A percentile compares a stretch with the other conserved stretches of the same genome.
Conservation (phyloP, 2,113 vertebrate genomes). For the Ovis aries region DNA sequence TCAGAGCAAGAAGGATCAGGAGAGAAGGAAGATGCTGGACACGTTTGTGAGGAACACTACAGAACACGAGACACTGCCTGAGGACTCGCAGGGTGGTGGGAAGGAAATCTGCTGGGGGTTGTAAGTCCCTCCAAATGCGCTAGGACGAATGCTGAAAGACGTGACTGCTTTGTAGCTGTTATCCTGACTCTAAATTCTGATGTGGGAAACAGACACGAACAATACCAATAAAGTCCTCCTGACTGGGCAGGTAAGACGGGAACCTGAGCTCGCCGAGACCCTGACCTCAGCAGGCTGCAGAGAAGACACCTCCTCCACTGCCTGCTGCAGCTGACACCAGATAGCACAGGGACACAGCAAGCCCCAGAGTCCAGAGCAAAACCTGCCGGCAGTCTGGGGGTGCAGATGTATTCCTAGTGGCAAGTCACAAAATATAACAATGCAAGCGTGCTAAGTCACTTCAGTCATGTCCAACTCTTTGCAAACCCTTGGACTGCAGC, state of each 20-base stretch:
- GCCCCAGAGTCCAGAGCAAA: conserved; percentile 6
- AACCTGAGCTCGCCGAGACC: conserved; percentile 22
- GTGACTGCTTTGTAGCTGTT: background rate
- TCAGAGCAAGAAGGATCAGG: background rate
- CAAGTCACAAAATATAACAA: conserved; percentile 31
- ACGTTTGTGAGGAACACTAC: background rate
- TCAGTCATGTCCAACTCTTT: background rate
- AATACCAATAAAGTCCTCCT: conserved; percentile 27
- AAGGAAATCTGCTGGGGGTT: background rate
- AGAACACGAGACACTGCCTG: background rate
- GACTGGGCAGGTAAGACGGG: background rate
- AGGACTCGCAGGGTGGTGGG: background rate
- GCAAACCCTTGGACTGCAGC: background rate
- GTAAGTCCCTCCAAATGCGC: background rate
- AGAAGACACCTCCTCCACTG: background rate
- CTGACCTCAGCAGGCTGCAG: background rate
- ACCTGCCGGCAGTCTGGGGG: conserved; percentile 19
- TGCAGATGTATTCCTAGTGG: conserved; percentile 24
- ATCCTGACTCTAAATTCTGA: background rate
- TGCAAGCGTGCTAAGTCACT: background rate
- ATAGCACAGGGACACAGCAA: background rate
- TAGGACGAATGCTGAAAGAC: background rate
- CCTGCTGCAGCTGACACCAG: background rate
- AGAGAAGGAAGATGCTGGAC: background rate
- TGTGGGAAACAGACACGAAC: background rate